Conservation (phyloP, 2,888 invertebrate species). For the Trachelus troglodyta region DNA sequence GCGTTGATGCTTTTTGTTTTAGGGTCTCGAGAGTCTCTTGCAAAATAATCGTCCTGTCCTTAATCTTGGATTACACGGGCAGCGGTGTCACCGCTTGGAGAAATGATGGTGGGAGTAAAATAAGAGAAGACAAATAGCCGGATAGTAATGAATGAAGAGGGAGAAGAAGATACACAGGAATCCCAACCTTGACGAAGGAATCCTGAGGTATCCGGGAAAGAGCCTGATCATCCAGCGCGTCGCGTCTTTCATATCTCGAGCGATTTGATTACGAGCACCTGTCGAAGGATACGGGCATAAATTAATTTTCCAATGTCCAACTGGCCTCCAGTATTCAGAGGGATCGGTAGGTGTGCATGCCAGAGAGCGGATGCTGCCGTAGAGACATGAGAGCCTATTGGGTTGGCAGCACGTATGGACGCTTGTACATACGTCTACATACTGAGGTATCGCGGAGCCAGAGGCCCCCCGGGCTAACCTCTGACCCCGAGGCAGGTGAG, state of each 20-base stretch:
- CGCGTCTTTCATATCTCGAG: background rate
- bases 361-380: background rate
- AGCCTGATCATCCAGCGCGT: background rate
- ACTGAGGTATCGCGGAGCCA: constrained; percentile 9
- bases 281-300: background rate
- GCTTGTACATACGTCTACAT: background rate
- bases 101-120: background rate
- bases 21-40: background rate
- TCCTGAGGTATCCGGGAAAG: background rate
- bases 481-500: constrained; percentile 55
- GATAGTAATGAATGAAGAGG: background rate
- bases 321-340: background rate
- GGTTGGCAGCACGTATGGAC: background rate
- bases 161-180: background rate
- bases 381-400: background rate
- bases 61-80: constrained; percentile 8
- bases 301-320: constrained; percentile 6
- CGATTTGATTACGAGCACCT: constrained; percentile 6
- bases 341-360: background rate
- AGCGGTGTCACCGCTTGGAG: background rate
- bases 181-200: background rate
- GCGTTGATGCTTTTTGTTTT: constrained; percentile 40
- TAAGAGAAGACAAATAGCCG: background rate
- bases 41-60: constrained; percentile 9
- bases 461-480: constrained; percentile 43